A percentile compares a stretch with the other conserved stretches of the same genome.
Evolutionary conservation across 1,140 invertebrate species (phyloP).

Genomic region (Drosophila melanica): DNA sequence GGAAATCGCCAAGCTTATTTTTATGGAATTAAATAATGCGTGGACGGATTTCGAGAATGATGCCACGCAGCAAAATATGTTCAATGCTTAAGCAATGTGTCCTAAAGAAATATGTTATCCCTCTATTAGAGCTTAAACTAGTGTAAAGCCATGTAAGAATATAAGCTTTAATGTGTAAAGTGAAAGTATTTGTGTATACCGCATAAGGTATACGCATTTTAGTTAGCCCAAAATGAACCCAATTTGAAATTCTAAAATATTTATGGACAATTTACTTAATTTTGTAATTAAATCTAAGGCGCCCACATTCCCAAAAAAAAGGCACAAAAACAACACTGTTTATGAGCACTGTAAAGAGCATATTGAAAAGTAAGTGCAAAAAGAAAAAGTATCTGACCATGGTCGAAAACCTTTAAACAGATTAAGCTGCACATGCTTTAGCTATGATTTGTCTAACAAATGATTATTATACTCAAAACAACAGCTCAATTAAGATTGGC

Average conservation of each 20-base stretch:
- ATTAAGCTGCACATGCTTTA: background rate
- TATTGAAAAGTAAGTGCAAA: background rate
- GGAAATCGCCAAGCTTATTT: constrained; percentile 97
- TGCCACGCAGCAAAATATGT: constrained; percentile 92
- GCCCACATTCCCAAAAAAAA: constrained; percentile 46
- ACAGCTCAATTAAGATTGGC: constrained; percentile 45
- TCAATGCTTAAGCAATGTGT: constrained; percentile 83
- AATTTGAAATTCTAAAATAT: constrained; percentile 61
- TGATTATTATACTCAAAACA: constrained; percentile 33
- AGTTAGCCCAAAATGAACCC: constrained; percentile 52
- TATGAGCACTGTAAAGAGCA: constrained; percentile 21
- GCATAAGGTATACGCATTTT: constrained; percentile 33
- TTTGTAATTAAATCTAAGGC: constrained; percentile 46
- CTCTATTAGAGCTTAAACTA: constrained; percentile 63
- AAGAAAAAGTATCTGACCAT: background rate
- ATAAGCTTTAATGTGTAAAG: constrained; percentile 69
- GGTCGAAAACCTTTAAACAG: background rate
- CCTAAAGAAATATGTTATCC: constrained; percentile 33
- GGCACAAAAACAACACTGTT: constrained; percentile 14
- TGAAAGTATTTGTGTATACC: constrained; percentile 53
- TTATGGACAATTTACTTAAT: constrained; percentile 73
- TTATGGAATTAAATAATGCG: constrained; percentile 99
- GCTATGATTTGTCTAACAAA: constrained; percentile 26
- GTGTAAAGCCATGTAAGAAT: constrained; percentile 60
- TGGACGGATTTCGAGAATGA: constrained; percentile 99